phyloP scores from a whole-genome alignment of 2,113 vertebrate species.

The Galemys pyrenaicus region DNA sequence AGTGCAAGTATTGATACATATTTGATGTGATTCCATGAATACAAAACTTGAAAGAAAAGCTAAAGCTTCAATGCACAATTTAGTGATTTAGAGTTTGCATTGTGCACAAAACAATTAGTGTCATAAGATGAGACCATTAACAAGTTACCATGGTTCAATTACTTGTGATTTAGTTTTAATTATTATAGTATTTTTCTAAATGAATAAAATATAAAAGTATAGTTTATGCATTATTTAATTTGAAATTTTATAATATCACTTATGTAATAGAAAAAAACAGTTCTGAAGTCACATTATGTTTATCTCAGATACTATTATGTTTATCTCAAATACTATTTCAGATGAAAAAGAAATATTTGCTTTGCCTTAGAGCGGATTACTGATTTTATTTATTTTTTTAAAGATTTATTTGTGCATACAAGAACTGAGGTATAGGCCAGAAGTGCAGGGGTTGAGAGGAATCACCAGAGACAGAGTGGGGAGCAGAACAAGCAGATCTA shows the following conservation, averaged over 20 bases:
- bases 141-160: conserved; percentile 34
- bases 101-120: conserved; percentile 21
- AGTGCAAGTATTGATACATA: not conserved
- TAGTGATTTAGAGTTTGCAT: not conserved
- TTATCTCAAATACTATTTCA: conserved; percentile 16
- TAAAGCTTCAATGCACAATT: not conserved
- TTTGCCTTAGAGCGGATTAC: not conserved
- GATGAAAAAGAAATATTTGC: not conserved
- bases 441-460: no score
- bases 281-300: not conserved
- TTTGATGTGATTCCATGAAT: not conserved
- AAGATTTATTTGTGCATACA: no score
- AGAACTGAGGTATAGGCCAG: no score
- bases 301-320: not conserved
- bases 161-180: conserved; percentile 44
- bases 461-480: no score
- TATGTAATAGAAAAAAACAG: not conserved
- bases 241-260: not conserved
- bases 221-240: not conserved
- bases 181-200: conserved; percentile 35
- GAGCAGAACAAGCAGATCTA: no score
- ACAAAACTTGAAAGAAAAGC: not conserved
- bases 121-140: conserved; percentile 57
- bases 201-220: not conserved
- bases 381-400: no score